phyloP scores from a whole-genome alignment of 2,113 vertebrate species.

The Lynx canadensis region DNA sequence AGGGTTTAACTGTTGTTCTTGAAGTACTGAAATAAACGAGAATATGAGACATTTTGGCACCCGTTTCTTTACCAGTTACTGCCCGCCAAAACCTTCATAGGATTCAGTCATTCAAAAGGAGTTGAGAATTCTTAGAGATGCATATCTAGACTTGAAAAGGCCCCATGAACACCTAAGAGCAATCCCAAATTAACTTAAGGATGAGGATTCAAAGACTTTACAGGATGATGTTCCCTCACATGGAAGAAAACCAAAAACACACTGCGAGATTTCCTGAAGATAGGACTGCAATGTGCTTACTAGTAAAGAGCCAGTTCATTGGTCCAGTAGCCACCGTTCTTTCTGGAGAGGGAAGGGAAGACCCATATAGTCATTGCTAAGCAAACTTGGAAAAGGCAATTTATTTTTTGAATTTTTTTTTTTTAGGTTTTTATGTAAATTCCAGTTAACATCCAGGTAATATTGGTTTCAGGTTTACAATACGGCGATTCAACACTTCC shows the following conservation, averaged over 20 bases:
- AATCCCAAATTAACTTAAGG: not conserved
- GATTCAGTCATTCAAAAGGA: conserved; percentile 1
- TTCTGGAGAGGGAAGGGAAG: not conserved
- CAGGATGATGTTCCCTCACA: not conserved
- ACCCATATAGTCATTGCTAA: not conserved
- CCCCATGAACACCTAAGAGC: not conserved
- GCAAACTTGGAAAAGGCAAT: not conserved
- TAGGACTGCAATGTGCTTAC: not conserved
- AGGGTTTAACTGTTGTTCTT: not conserved
- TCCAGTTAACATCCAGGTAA: not conserved
- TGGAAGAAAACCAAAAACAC: not conserved
- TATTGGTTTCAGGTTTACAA: not conserved
- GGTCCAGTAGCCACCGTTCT: not conserved
- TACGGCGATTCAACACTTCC: not conserved
- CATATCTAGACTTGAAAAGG: conserved; percentile 14
- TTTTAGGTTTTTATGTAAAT: not conserved
- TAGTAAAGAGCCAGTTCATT: not conserved
- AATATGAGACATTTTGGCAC: not conserved
- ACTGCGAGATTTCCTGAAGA: not conserved
- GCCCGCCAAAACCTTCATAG: not conserved
- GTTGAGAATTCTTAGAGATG: not conserved
- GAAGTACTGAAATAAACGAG: not conserved
- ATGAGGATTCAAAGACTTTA: not conserved
- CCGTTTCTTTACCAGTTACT: conserved; percentile 14
- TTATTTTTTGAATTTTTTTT: not conserved